A percentile compares a stretch with the other conserved stretches of the same genome.
These are phyloP conservation scores for Meteorus colon DNA, from an alignment of 2,888 invertebrate species.

Conservation along the genomic window DNA sequence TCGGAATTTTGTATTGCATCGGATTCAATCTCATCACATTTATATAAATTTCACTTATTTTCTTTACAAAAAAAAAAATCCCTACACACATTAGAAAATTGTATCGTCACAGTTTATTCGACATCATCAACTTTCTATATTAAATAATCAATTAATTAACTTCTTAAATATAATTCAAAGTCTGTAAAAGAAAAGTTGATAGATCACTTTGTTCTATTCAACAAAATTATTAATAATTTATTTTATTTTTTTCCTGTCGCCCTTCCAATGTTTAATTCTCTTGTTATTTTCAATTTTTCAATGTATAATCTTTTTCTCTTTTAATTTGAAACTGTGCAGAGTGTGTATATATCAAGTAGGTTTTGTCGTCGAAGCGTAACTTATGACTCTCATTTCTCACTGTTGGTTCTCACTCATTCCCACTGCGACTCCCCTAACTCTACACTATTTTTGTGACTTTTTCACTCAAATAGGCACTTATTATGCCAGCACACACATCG, in stretches of 20 bases:
- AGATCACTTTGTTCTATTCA: no score
- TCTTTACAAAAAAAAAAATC: no score
- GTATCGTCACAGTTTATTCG: no score
- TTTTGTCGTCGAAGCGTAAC: constrained; percentile 50
- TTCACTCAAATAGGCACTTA: constrained; percentile 51
- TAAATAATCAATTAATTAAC: no score
- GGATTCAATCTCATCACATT: neutral
- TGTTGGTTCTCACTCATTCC: neutral
- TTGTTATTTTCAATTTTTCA: no score
- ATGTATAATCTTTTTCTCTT: neutral
- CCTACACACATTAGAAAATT: no score
- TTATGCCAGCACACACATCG: constrained; percentile 62
- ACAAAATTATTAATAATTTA: neutral
- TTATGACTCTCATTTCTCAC: constrained; percentile 45
- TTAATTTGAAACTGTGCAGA: neutral
- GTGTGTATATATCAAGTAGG: constrained; percentile 42
- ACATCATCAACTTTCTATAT: no score
- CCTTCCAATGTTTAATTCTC: no score
- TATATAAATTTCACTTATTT: neutral
- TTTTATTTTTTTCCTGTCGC: no score
- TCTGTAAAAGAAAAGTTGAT: no score
- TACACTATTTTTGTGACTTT: constrained; percentile 25
- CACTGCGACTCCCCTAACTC: neutral
- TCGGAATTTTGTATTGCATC: neutral
- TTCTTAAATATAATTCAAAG: no score